A percentile compares a stretch with the other conserved stretches of the same genome.
Evolutionary conservation across 2,113 vertebrate genomes (phyloP).

Genomic region (Aspiorhynchus laticeps): DNA sequence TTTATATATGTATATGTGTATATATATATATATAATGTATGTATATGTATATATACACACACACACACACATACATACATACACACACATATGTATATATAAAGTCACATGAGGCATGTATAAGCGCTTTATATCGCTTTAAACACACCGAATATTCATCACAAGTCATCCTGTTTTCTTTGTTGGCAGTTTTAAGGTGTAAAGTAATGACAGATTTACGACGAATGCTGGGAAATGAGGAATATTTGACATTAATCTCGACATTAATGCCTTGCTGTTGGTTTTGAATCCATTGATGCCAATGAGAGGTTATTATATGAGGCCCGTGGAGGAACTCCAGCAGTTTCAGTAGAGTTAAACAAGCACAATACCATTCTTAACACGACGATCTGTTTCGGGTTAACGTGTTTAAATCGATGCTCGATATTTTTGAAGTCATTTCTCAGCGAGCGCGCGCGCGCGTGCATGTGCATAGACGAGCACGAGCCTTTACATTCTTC

Average conservation of each 20-base stretch:
- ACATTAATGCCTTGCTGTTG: neutral
- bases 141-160: neutral
- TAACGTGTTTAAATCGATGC: neutral
- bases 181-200: neutral
- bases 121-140: neutral
- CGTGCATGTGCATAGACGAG: neutral
- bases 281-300: neutral
- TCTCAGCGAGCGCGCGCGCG: neutral
- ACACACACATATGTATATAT: no score
- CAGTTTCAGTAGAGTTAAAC: neutral
- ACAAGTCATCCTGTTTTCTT: neutral
- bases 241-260: neutral
- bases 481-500: slow-evolving; percentile 28
- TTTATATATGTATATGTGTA: no score
- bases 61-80: no score
- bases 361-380: neutral
- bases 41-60: no score
- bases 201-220: neutral
- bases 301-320: neutral
- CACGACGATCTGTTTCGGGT: neutral
- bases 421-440: neutral
- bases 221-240: neutral
- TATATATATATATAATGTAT: no score
- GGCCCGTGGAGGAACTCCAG: neutral
- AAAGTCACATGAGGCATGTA: neutral